Evolutionary conservation across 2,888 invertebrate genomes (phyloP).

Genomic region (Strigamia transsilvanica): DNA sequence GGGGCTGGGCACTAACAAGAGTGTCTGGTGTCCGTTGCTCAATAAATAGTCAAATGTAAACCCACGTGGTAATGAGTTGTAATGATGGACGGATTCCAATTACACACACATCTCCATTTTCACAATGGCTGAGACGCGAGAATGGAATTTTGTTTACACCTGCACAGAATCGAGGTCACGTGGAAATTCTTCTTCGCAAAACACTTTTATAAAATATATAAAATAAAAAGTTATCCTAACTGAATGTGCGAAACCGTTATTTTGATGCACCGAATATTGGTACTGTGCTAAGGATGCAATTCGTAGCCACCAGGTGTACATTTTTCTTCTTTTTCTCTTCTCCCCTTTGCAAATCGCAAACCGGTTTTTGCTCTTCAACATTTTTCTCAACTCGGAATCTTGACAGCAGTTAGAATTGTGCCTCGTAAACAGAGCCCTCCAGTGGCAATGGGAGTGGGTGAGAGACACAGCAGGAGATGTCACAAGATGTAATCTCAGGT

Average conservation of each 20-base stretch:
- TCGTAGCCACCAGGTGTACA: conserved; percentile 40
- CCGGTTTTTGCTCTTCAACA: conserved; percentile 32
- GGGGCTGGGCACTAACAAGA: conserved; percentile 43
- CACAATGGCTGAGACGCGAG: background rate
- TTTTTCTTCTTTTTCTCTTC: background rate
- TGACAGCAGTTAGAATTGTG: conserved; percentile 44
- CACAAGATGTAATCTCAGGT: conserved; percentile 49
- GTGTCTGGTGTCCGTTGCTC: conserved; percentile 44
- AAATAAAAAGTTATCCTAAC: background rate
- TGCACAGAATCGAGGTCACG: background rate
- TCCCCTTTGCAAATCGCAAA: conserved; percentile 27
- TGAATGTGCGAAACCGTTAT: background rate
- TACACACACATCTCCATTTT: conserved; percentile 11
- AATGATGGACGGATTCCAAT: conserved; percentile 46
- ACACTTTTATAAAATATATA: background rate
- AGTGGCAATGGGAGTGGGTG: conserved; percentile 45
- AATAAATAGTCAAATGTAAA: conserved; percentile 44
- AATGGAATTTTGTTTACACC: conserved; percentile 31
- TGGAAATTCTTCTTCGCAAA: background rate
- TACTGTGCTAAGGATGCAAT: conserved; percentile 9
- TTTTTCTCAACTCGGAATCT: conserved; percentile 37
- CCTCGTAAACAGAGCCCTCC: conserved; percentile 47
- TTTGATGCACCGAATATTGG: background rate
- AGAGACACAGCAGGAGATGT: conserved; percentile 47
- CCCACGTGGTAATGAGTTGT: conserved; percentile 39